A percentile compares a stretch with the other conserved stretches of the same genome.
Conservation (phyloP, 2,797 vertebrate genomes). For the Oryzias sinensis region DNA sequence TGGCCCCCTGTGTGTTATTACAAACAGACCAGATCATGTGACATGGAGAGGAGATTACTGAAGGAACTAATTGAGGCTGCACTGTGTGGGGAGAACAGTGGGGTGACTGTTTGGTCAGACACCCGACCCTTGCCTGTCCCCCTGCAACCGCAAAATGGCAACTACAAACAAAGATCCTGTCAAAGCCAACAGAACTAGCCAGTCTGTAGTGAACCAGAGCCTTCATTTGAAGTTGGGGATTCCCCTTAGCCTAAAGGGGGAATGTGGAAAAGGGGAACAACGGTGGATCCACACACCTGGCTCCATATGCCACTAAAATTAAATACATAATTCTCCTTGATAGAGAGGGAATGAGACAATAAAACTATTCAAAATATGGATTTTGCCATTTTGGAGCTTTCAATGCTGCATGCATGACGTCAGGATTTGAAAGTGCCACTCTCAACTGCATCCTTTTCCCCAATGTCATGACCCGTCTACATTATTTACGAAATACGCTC, state of each 20-base stretch:
- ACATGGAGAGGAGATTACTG: slow-evolving; percentile 62
- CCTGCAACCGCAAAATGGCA: slow-evolving; percentile 50
- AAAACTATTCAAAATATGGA: slow-evolving; percentile 18
- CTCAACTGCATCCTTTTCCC: slow-evolving; percentile 17
- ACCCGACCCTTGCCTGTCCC: slow-evolving; percentile 55
- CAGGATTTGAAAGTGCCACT: slow-evolving; percentile 24
- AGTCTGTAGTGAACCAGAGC: slow-evolving; percentile 31
- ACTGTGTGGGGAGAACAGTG: slow-evolving; percentile 68
- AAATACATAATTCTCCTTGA: background rate
- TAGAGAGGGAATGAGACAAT: background rate
- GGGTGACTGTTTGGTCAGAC: slow-evolving; percentile 69
- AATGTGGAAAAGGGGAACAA: slow-evolving; percentile 22
- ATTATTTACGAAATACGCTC: slow-evolving; percentile 54
- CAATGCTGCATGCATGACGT: slow-evolving; percentile 16
- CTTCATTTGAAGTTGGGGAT: slow-evolving; percentile 54
- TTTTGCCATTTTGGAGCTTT: slow-evolving; percentile 10
- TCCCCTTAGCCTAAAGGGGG: slow-evolving; percentile 30
- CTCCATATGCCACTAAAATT: slow-evolving; percentile 20
- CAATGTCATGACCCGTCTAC: slow-evolving; percentile 45
- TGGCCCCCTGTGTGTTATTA: slow-evolving; percentile 71
- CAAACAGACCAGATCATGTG: slow-evolving; percentile 71
- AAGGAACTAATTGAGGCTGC: slow-evolving; percentile 63
- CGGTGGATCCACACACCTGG: slow-evolving; percentile 50
- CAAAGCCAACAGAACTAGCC: slow-evolving; percentile 55
- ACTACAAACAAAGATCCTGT: slow-evolving; percentile 54